Evolutionary conservation across 1,140 invertebrate species (phyloP).

Genomic region (Acromyrmex echinatior): DNA sequence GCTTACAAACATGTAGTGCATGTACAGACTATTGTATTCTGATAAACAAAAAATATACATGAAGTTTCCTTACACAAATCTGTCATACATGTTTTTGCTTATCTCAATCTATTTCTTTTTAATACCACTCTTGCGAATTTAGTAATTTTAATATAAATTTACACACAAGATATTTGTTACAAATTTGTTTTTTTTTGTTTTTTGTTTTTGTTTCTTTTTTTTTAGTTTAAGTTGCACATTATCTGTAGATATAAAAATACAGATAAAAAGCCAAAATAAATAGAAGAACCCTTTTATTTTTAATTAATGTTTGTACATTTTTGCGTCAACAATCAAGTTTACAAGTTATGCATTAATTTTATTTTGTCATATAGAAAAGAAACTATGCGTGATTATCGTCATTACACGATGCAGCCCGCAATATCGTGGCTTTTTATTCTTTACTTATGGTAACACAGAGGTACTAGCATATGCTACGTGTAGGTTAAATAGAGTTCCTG

Average conservation of each 20-base stretch:
- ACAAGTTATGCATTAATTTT: conserved; percentile 69
- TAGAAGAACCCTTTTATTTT: conserved; percentile 81
- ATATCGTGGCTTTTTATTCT: conserved; percentile 30
- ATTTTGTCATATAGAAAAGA: conserved; percentile 68
- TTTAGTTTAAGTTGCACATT: conserved; percentile 5
- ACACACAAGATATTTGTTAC: not conserved
- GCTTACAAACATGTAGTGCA: conserved; percentile 55
- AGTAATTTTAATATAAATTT: not conserved
- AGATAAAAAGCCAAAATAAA: conserved; percentile 71
- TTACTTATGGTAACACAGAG: conserved; percentile 70
- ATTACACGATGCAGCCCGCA: conserved; percentile 49
- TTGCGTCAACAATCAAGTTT: conserved; percentile 79
- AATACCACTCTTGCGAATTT: not conserved
- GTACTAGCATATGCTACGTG: conserved; percentile 70
- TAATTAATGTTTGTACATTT: conserved; percentile 80
- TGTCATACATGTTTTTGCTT: conserved; percentile 12
- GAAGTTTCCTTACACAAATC: conserved; percentile 52
- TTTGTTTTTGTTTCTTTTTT: too few species aligned
- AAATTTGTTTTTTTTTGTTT: not conserved
- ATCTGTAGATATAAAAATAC: conserved; percentile 64
- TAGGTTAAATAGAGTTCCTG: conserved; percentile 76
- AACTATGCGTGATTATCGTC: conserved; percentile 48
- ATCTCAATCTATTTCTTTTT: not conserved
- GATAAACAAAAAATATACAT: conserved; percentile 54
- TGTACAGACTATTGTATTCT: conserved; percentile 65